Conservation (phyloP, 2,113 vertebrate species). For the Myocastor coypus region DNA sequence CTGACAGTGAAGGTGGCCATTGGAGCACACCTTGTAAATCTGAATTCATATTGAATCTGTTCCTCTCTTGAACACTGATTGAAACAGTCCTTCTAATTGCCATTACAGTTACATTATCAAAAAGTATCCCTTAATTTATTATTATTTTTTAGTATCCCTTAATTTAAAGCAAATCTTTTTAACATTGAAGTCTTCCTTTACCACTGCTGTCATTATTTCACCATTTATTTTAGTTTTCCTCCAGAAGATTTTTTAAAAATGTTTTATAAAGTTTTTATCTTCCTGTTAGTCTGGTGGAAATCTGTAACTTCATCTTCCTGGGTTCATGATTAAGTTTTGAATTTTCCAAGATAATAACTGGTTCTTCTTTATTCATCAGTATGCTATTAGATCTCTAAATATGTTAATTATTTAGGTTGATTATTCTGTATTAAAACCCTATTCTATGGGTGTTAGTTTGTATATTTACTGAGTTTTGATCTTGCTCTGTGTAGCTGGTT, state of each 20-base stretch:
- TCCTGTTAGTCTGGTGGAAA: background rate
- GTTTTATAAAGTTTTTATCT: background rate
- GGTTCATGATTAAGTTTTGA: background rate
- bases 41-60: background rate
- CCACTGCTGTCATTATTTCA: background rate
- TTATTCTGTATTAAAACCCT: background rate
- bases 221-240: background rate
- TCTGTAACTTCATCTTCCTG: slow-evolving; percentile 37
- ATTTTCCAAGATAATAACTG: background rate
- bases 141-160: too few relatives aligned
- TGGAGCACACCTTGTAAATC: background rate
- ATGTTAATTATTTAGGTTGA: background rate
- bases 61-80: background rate
- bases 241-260: background rate
- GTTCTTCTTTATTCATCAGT: background rate
- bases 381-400: background rate
- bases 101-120: background rate
- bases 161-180: slow-evolving; percentile 11
- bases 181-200: slow-evolving; percentile 28
- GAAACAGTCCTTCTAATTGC: background rate
- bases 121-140: background rate
- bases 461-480: background rate
- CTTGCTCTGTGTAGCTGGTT: background rate
- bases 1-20: background rate
- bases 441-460: background rate